These are phyloP conservation scores for Euplexia lucipara DNA, from an alignment of 2,888 invertebrate species.

Conservation along the genomic window DNA sequence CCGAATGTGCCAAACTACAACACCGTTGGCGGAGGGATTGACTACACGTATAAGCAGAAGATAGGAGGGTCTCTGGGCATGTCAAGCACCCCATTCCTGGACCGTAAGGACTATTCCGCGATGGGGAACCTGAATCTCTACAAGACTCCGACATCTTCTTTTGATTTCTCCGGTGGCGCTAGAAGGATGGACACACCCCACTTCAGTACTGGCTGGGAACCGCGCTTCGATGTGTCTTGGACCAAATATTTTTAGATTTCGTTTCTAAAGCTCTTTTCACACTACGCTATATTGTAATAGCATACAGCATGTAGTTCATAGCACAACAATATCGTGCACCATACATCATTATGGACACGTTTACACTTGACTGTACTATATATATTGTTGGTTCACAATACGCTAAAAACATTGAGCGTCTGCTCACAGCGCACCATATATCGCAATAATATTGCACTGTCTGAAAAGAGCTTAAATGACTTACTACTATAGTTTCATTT, in stretches of 20 bases:
- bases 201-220: conserved; percentile 62
- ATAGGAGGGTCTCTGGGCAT: conserved; percentile 50
- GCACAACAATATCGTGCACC: too few species aligned
- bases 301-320: too few species aligned
- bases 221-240: conserved; percentile 43
- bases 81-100: conserved; percentile 56
- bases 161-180: conserved; percentile 30
- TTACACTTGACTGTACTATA: too few species aligned
- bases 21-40: conserved; percentile 56
- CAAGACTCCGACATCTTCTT: conserved; percentile 20
- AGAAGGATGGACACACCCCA: conserved; percentile 56
- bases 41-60: conserved; percentile 50
- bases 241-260: conserved; percentile 41
- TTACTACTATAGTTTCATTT: background rate
- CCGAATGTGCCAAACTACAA: conserved; percentile 46
- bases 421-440: too few species aligned
- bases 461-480: too few species aligned
- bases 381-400: too few species aligned
- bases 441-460: too few species aligned
- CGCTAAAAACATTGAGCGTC: too few species aligned
- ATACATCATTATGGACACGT: too few species aligned
- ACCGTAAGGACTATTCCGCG: conserved; percentile 63
- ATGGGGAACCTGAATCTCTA: conserved; percentile 52
- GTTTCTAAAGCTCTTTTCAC: too few species aligned
- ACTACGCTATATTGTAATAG: too few species aligned